Evolutionary conservation across 2,888 invertebrate species (phyloP), one percentile per base, ranked within the genome.

Genomic region (Macrosiphum euphorbiae): DNA sequence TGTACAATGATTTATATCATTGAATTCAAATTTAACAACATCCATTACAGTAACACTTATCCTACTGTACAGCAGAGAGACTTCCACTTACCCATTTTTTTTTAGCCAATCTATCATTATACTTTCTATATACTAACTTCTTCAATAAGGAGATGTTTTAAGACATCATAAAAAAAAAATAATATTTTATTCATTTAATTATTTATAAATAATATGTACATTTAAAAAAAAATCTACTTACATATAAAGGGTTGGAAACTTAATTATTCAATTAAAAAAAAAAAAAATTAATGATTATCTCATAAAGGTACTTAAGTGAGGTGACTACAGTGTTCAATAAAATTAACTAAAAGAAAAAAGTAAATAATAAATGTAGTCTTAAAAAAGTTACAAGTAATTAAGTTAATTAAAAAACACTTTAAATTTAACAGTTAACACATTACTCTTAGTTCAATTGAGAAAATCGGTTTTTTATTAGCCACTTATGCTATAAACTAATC

Each of bases 401-500:
- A 84, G n/a, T 61, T 50, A 50, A 92, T 50, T 67, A 87, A 92
- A 92, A 41, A 87, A 47, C 41, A 87, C 26, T 50, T 92, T 78
- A 11, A 92, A 87, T 50, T 55, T 55, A 85, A 91, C 91, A 91
- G 61, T 61, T 84, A 55, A 84, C 41, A 91, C 91, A 52, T 90
- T 47, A 47, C 47, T 61, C 16, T 61, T 61, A 28, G 44, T 87
- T 87, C 20, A 47, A 61, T 28, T 87, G 24, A 50, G n/a, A 26
- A 92, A 87, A 67, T 87, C 16, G 8, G 41, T 52, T 26, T 58
- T 58, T 84, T 85, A 84, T n/a, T 85, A 93, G 58, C 93, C 89
- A 84, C 90, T 93, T 85, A 93, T 90, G 35, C 85, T 93, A 50
- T 93, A 93, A 55, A 93, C 90, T 58, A 93, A 86, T 85, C 93